Evolutionary conservation across 2,888 invertebrate species (phyloP).

Genomic region (Platynereis dumerilii): DNA sequence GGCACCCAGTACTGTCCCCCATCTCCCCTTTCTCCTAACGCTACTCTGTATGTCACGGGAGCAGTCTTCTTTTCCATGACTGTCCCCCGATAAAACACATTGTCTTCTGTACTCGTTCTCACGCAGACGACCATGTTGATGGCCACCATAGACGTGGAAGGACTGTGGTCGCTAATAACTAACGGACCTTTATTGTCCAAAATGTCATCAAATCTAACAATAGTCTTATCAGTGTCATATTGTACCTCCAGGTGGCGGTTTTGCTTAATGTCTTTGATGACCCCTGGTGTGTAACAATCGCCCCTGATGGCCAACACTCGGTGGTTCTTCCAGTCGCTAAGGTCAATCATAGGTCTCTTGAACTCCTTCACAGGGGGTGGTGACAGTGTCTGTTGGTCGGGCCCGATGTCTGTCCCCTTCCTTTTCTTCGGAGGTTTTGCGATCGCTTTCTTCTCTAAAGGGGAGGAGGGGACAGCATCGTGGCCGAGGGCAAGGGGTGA

Average conservation of each 20-base stretch:
- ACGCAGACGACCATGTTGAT: slow-evolving; percentile 82
- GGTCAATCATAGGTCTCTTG: slow-evolving; percentile 71
- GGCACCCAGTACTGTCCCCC: slow-evolving; percentile 72
- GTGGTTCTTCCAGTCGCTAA: slow-evolving; percentile 93
- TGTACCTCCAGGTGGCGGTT: slow-evolving; percentile 77
- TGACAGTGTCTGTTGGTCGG: neutral
- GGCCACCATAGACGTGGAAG: slow-evolving; percentile 77
- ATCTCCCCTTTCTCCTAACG: slow-evolving; percentile 8
- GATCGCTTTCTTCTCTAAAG: slow-evolving; percentile 38
- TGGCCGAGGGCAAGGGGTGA: neutral
- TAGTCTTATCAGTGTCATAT: slow-evolving; percentile 79
- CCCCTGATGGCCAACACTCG: slow-evolving; percentile 87
- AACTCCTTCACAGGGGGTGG: slow-evolving; percentile 37
- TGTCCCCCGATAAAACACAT: slow-evolving; percentile 83
- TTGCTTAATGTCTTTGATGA: slow-evolving; percentile 70
- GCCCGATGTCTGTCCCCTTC: slow-evolving; percentile 65
- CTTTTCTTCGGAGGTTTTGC: slow-evolving; percentile 91
- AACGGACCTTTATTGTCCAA: slow-evolving; percentile 81
- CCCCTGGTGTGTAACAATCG: slow-evolving; percentile 81
- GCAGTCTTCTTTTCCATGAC: slow-evolving; percentile 75
- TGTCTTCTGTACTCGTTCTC: slow-evolving; percentile 67
- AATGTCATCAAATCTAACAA: slow-evolving; percentile 73
- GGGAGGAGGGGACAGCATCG: neutral
- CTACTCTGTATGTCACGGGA: slow-evolving; percentile 74
- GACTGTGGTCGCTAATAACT: slow-evolving; percentile 92